Percentiles rank a stretch among this genome's conserved stretches.
Evolutionary conservation across 2,113 vertebrate genomes (phyloP).

Genomic region (Phylloscopus whistleri): DNA sequence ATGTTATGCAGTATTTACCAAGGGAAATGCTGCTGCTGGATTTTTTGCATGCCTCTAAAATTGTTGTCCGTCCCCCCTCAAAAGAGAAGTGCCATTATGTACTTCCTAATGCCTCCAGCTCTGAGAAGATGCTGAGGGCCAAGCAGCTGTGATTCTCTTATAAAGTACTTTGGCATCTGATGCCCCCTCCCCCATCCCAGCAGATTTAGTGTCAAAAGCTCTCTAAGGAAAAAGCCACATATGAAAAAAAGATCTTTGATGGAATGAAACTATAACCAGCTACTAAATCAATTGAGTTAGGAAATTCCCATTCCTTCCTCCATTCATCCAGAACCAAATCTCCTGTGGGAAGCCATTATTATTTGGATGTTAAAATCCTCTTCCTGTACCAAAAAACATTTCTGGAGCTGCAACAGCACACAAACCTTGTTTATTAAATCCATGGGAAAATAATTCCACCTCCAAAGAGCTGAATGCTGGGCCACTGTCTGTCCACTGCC

Average conservation of each 20-base stretch:
- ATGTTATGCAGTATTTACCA: conserved; percentile 78
- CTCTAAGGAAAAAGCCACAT: conserved; percentile 61
- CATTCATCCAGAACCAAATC: conserved; percentile 57
- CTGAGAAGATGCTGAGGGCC: conserved; percentile 72
- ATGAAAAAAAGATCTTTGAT: conserved; percentile 69
- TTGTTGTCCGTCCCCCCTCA: neutral
- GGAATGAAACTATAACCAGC: conserved; percentile 62
- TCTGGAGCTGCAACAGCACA: conserved; percentile 36
- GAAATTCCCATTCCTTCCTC: conserved; percentile 62
- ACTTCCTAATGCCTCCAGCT: conserved; percentile 69
- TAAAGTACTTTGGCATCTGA: conserved; percentile 74
- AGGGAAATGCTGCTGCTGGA: conserved; percentile 57
- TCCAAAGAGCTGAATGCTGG: neutral
- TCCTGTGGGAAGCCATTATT: conserved; percentile 67
- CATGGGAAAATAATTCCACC: conserved; percentile 50
- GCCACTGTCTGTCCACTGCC: conserved; percentile 30
- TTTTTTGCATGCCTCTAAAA: conserved; percentile 62
- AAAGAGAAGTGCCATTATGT: conserved; percentile 61
- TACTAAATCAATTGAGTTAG: conserved; percentile 63
- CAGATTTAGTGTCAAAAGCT: conserved; percentile 38
- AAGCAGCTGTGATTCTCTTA: conserved; percentile 80
- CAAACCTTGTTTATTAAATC: conserved; percentile 51
- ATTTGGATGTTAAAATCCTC: conserved; percentile 65
- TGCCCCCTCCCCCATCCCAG: conserved; percentile 49
- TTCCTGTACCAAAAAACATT: conserved; percentile 60